These are phyloP conservation scores for Larimichthys crocea DNA, from an alignment of 2,113 vertebrate genomes.

Conservation along the genomic window DNA sequence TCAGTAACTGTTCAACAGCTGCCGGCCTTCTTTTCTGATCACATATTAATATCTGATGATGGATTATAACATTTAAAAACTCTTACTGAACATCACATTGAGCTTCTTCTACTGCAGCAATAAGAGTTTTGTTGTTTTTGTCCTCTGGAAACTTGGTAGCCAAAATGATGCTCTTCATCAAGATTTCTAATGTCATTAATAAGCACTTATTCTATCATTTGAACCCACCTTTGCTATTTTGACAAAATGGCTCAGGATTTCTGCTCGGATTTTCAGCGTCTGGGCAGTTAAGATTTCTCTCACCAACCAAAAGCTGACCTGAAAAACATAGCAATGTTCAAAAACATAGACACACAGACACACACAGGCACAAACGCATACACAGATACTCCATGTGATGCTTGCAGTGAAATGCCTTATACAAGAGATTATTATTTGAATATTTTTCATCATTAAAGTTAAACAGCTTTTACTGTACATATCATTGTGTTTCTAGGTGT, in stretches of 20 bases:
- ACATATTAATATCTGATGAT: neutral
- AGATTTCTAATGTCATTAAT: neutral
- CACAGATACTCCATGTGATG: no score
- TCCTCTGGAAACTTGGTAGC: neutral
- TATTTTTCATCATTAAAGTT: no score
- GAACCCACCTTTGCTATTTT: constrained; percentile 97
- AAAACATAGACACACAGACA: neutral
- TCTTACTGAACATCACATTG: neutral
- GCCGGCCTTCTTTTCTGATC: neutral
- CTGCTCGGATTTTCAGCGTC: constrained; percentile 96
- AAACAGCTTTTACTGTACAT: no score
- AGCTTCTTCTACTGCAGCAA: neutral
- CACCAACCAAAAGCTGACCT: constrained; percentile 99
- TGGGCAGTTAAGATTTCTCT: constrained; percentile 96
- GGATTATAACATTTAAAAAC: neutral
- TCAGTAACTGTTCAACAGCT: neutral
- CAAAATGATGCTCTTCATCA: no score
- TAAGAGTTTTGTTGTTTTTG: neutral
- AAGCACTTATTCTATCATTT: neutral
- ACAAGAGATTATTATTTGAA: no score
- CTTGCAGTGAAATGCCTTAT: no score
- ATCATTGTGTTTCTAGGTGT: no score
- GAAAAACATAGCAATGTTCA: constrained; percentile 34
- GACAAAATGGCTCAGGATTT: constrained; percentile 96
- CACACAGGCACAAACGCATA: no score